Percentiles rank a stretch among this genome's conserved stretches.
Conservation (phyloP, 2,113 vertebrate species). For the Xerus inauris region DNA sequence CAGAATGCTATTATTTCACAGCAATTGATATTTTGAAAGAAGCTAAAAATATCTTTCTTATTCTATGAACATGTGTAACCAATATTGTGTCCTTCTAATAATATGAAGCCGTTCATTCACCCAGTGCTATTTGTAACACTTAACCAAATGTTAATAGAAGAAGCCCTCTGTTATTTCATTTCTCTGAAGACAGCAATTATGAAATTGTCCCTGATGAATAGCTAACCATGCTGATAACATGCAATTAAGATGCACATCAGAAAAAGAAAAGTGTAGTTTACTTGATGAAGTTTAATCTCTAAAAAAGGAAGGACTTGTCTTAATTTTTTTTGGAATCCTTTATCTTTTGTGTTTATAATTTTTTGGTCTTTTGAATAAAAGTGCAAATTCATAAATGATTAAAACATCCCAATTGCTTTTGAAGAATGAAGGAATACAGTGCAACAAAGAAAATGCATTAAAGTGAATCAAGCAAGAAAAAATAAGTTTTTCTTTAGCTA, state of each 20-base stretch:
- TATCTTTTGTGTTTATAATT: constrained; percentile 44
- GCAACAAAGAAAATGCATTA: neutral
- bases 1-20: constrained; percentile 6
- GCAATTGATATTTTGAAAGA: neutral
- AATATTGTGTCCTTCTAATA: constrained; percentile 23
- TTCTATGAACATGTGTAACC: neutral
- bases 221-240: constrained; percentile 72
- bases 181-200: constrained; percentile 71
- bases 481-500: neutral
- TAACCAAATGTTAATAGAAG: constrained; percentile 61
- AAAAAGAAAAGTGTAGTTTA: constrained; percentile 64
- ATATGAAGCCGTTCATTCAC: constrained; percentile 45
- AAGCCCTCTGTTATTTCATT: constrained; percentile 57
- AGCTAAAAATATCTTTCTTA: constrained; percentile 37
- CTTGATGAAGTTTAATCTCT: constrained; percentile 54
- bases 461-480: neutral
- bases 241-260: constrained; percentile 75
- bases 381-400: constrained; percentile 54
- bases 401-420: constrained; percentile 59
- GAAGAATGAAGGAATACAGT: constrained; percentile 38
- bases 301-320: constrained; percentile 51
- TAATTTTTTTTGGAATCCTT: constrained; percentile 59
- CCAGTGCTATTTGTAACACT: constrained; percentile 58
- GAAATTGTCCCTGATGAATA: constrained; percentile 75
- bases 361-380: constrained; percentile 55